phyloP scores from a whole-genome alignment of 2,888 invertebrate genomes.

The Itoplectis maculator region DNA sequence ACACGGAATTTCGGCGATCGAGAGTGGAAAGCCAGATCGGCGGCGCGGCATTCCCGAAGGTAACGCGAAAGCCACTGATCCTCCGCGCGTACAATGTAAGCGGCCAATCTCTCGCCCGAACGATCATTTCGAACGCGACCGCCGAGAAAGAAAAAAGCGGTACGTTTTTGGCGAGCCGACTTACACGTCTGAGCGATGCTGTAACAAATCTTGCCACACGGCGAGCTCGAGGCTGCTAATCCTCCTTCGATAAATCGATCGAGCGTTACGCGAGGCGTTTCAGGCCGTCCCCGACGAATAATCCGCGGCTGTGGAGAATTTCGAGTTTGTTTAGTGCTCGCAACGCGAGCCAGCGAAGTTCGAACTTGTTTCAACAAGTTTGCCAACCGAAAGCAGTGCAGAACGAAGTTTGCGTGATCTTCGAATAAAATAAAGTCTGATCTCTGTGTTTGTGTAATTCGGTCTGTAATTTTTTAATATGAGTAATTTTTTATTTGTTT shows the following conservation, averaged over 20 bases:
- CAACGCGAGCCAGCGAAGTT: background rate
- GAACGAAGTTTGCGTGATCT: no score
- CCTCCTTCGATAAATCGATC: conserved; percentile 76
- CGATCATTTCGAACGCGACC: conserved; percentile 74
- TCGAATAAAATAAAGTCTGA: no score
- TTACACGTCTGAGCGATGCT: conserved; percentile 78
- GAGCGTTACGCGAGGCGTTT: conserved; percentile 71
- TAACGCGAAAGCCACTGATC: conserved; percentile 78
- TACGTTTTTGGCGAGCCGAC: conserved; percentile 78
- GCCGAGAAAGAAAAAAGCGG: conserved; percentile 62
- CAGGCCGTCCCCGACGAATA: conserved; percentile 59
- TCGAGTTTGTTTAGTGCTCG: background rate
- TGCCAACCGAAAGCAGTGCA: background rate
- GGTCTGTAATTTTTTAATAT: no score
- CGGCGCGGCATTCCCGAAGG: conserved; percentile 72
- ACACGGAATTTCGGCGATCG: conserved; percentile 54
- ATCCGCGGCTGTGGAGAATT: conserved; percentile 33
- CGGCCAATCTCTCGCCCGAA: conserved; percentile 76
- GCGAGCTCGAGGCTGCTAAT: conserved; percentile 71
- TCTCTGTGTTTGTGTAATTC: no score
- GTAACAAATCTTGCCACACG: conserved; percentile 76
- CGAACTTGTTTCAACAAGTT: conserved; percentile 1
- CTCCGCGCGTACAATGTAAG: conserved; percentile 64
- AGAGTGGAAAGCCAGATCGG: conserved; percentile 51
- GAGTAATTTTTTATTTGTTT: no score